Evolutionary conservation across 2,113 vertebrate genomes (phyloP).

Genomic region (Ariopsis seemanni): DNA sequence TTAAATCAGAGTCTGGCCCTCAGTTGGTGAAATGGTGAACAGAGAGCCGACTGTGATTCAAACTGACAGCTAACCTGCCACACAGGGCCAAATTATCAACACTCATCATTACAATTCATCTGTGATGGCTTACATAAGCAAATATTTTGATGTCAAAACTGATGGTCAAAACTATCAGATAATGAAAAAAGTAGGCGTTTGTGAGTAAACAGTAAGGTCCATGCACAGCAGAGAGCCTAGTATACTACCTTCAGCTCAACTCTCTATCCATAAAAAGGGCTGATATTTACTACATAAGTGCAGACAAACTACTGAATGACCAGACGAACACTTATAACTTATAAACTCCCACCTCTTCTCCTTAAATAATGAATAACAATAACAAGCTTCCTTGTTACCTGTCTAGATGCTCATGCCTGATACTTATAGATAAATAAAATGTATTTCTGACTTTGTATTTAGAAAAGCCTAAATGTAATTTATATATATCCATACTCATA

Average conservation of each 20-base stretch:
- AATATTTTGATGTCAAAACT: slow-evolving; percentile 2
- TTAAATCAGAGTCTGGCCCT: neutral
- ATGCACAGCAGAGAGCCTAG: neutral
- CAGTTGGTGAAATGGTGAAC: neutral
- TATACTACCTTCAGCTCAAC: neutral
- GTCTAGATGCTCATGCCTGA: no score
- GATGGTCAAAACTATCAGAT: neutral
- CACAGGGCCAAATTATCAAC: neutral
- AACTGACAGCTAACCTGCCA: slow-evolving; percentile 9
- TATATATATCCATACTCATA: no score
- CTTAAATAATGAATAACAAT: no score
- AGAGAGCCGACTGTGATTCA: slow-evolving; percentile 1
- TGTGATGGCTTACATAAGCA: neutral
- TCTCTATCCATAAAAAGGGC: neutral
- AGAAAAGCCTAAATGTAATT: no score
- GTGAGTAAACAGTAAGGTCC: neutral
- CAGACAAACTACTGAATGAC: neutral
- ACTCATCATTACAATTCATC: neutral
- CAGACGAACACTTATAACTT: neutral
- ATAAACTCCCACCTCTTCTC: no score
- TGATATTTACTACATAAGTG: neutral
- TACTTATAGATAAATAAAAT: no score
- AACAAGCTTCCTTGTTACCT: no score
- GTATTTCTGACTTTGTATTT: no score
- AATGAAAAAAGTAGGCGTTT: neutral